Evolutionary conservation across 2,888 invertebrate species (phyloP).

Genomic region (Ommatoiulus sabulosus): DNA sequence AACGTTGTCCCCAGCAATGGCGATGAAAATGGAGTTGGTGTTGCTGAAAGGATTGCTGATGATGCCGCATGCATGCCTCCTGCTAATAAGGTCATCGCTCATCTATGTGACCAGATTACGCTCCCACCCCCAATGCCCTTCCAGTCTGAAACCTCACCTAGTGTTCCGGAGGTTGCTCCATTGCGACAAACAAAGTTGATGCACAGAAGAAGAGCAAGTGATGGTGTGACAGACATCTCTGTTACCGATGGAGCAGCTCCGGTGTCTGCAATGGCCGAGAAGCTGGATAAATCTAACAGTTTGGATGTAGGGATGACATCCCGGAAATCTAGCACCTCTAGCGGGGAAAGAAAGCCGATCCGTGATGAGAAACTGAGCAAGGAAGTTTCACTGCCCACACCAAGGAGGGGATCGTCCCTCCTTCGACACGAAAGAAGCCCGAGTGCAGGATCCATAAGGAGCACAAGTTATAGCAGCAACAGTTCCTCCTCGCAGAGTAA

Average conservation of each 20-base stretch:
- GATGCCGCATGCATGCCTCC: neutral
- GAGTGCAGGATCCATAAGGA: slow-evolving; percentile 49
- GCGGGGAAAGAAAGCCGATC: neutral
- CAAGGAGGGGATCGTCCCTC: neutral
- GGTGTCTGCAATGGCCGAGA: neutral
- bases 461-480: neutral
- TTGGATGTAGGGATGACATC: neutral
- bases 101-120: neutral
- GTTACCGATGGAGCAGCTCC: neutral
- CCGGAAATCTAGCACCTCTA: neutral
- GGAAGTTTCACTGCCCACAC: neutral
- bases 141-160: neutral
- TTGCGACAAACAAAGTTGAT: neutral
- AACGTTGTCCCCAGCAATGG: slow-evolving; percentile 34
- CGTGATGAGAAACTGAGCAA: neutral
- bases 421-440: slow-evolving; percentile 52
- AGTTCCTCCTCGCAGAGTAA: neutral
- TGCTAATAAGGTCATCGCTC: slow-evolving; percentile 37
- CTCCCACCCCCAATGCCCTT: slow-evolving; percentile 49
- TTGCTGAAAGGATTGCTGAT: neutral
- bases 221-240: neutral
- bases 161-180: neutral
- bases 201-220: neutral
- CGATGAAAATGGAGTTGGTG: neutral
- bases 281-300: neutral